phyloP scores from a whole-genome alignment of 2,113 vertebrate species.

The Aspiorhynchus laticeps region DNA sequence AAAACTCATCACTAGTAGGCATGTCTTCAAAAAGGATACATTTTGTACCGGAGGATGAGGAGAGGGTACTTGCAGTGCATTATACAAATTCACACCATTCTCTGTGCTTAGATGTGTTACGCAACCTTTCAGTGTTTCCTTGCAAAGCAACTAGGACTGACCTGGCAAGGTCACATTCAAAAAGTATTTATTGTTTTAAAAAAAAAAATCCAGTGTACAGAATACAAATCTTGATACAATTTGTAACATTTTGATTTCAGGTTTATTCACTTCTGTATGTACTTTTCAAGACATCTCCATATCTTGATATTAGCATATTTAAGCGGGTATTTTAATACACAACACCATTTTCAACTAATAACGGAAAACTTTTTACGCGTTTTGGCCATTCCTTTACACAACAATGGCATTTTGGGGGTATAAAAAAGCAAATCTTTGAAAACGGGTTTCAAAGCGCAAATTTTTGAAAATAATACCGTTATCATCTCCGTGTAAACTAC shows the following conservation, averaged over 20 bases:
- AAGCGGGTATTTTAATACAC: background rate
- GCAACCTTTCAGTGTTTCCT: constrained; percentile 1
- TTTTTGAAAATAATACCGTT: background rate
- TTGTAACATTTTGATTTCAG: background rate
- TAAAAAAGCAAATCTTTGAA: background rate
- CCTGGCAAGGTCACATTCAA: background rate
- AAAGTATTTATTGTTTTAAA: background rate
- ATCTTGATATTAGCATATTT: background rate
- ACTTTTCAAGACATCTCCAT: background rate
- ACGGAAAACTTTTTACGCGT: background rate
- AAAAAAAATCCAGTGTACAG: background rate
- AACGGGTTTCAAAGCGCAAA: background rate
- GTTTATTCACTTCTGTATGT: background rate
- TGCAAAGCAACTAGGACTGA: background rate
- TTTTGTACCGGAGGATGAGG: background rate
- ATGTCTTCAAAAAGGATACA: constrained; percentile 20
- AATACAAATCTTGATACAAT: background rate
- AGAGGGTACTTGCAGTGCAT: constrained; percentile 32
- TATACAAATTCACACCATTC: constrained; percentile 22
- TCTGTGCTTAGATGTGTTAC: background rate
- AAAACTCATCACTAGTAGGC: constrained; percentile 19
- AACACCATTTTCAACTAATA: background rate
- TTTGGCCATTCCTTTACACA: background rate
- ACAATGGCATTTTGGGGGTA: background rate
- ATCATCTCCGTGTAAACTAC: background rate